A percentile compares a stretch with the other conserved stretches of the same genome.
phyloP scores from a whole-genome alignment of 1,140 invertebrate genomes.

The Zeugodacus cucurbitae region DNA sequence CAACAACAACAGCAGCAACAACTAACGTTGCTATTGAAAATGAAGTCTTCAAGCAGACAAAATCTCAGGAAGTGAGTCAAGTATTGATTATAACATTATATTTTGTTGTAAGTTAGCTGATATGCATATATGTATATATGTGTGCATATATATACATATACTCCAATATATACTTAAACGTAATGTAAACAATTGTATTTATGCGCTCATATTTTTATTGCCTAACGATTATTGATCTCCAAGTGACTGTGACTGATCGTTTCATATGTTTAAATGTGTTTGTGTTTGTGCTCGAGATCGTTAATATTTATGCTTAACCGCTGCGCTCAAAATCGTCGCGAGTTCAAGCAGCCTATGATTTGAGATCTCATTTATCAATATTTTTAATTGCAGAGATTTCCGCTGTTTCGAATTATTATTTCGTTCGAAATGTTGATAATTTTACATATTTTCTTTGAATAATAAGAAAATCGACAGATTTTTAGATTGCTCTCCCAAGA shows the following conservation, averaged over 20 bases:
- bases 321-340: neutral
- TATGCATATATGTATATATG: neutral
- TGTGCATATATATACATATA: neutral
- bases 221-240: conserved; percentile 2
- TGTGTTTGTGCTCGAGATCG: neutral
- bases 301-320: neutral
- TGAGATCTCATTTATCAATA: neutral
- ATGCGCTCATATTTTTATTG: neutral
- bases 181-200: neutral
- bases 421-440: neutral
- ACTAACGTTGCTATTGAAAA: neutral
- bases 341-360: neutral
- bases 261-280: neutral
- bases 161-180: neutral
- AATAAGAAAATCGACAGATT: no score
- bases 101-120: no score
- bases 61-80: neutral
- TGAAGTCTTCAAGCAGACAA: neutral
- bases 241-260: neutral
- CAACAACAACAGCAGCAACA: no score
- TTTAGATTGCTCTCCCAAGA: no score
- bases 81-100: no score
- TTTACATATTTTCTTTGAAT: neutral
- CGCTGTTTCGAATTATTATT: neutral
- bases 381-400: neutral